Percentiles rank a stretch among this genome's conserved stretches.
phyloP scores from a whole-genome alignment of 1,140 invertebrate species.

The Aphaenogaster rudis region DNA sequence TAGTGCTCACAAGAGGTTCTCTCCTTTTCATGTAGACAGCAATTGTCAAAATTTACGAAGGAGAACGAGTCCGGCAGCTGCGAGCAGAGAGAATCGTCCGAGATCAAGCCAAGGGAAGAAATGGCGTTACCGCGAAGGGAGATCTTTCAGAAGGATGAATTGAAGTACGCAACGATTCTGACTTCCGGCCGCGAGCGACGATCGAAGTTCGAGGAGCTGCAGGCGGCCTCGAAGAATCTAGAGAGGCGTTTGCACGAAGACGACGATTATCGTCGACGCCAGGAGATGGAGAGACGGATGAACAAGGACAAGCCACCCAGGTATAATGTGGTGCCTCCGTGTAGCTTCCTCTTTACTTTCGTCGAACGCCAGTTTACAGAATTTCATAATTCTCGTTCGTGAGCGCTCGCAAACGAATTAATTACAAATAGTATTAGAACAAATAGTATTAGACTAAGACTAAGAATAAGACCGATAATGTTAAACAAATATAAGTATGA shows the following conservation, averaged over 20 bases:
- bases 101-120: constrained; percentile 64
- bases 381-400: constrained; percentile 26
- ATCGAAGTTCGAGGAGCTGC: constrained; percentile 82
- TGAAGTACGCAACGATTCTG: constrained; percentile 63
- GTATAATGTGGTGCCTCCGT: neutral
- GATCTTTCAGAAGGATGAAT: constrained; percentile 67
- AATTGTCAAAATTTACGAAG: constrained; percentile 57
- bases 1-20: neutral
- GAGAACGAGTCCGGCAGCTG: constrained; percentile 30
- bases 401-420: neutral
- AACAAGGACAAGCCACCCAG: constrained; percentile 62
- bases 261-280: constrained; percentile 63
- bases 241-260: constrained; percentile 75
- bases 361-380: neutral
- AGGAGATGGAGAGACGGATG: constrained; percentile 67
- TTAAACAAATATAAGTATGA: too few species aligned
- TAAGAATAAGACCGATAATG: too few species aligned
- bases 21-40: constrained; percentile 53
- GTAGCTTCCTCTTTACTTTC: neutral
- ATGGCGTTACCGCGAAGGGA: constrained; percentile 49
- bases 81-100: constrained; percentile 49
- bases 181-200: constrained; percentile 69
- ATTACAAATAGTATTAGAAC: too few species aligned
- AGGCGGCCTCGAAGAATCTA: constrained; percentile 79
- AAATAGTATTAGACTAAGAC: too few species aligned